Evolutionary conservation across 2,888 invertebrate genomes (phyloP), one percentile per base, ranked within the genome.

Genomic region (Pelosia muscerda): DNA sequence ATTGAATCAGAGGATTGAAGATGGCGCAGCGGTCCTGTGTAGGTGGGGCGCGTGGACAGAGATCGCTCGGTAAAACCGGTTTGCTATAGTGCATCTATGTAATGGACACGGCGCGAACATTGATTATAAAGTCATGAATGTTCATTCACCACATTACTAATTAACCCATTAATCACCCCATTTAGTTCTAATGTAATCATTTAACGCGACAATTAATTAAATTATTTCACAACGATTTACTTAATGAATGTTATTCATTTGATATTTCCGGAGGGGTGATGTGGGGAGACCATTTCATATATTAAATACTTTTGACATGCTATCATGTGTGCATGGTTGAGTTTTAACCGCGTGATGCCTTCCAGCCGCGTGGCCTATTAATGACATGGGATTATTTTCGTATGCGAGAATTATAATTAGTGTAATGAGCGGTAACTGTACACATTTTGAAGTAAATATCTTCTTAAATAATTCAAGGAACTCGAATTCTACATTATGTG

Each of bases 121-220:
- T 49, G 49, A 49, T n/a, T 8, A 8, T 49, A 49, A 9, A 49
- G 5, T 19, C 19, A n/a, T 49, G n/a, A 49, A 49, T 8, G 6
- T 38, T 38, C 2, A 15, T 55, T 55, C 22, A 55, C 54, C 23
- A 55, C 54, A 23, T 22, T 15, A 55, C 25, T 25, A 55, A 22
- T 55, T 55, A 55, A 11, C 23, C 22, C 22, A 22, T 22, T 55
- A 55, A 55, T 25, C 25, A 55, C 54, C 25, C 54, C 22, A 55
- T 55, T 55, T 55, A 23, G 13, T 54, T 22, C 0, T 10, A 54
- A 54, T 31, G 6, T 25, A 11, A 15, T 10, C 42, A 25, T 49
- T 59, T 68, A 69, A 65, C 66, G 63, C 34, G 22, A 42, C 34
- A 61, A 74, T 74, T 77, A 68, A 54, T 67, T 66, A 63, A 68